phyloP scores from a whole-genome alignment of 2,888 invertebrate genomes.

The Drosophila bunnanda region DNA sequence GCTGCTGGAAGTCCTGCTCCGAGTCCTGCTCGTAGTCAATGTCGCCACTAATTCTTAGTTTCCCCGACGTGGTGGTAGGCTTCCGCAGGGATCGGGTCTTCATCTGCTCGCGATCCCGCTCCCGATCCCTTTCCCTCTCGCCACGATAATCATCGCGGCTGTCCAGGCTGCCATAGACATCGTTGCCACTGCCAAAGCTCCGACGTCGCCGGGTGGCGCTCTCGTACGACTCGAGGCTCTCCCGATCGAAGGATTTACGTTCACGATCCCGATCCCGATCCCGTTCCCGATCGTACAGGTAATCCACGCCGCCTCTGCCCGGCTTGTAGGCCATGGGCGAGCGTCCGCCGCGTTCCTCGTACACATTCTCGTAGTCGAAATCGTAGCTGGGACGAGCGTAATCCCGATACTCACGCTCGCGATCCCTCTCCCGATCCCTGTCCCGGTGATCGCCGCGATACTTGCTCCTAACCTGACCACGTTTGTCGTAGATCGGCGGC shows the following conservation, averaged over 20 bases:
- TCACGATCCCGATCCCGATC: constrained; percentile 70
- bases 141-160: constrained; percentile 84
- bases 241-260: constrained; percentile 84
- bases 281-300: constrained; percentile 81
- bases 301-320: constrained; percentile 70
- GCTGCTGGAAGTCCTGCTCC: constrained; percentile 84
- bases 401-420: constrained; percentile 81
- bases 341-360: constrained; percentile 77
- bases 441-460: constrained; percentile 69
- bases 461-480: constrained; percentile 71
- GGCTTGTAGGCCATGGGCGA: constrained; percentile 73
- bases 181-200: constrained; percentile 84
- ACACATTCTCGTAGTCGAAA: constrained; percentile 83
- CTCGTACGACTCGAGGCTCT: constrained; percentile 84
- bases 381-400: constrained; percentile 84
- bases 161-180: constrained; percentile 84
- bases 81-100: constrained; percentile 83
- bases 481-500: constrained; percentile 84
- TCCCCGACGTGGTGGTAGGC: constrained; percentile 81
- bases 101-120: constrained; percentile 77
- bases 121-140: constrained; percentile 82
- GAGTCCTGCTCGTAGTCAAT: constrained; percentile 86
- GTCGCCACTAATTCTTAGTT: constrained; percentile 83
- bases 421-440: constrained; percentile 80
- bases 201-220: constrained; percentile 82